These are phyloP conservation scores for Melospiza georgiana DNA, from an alignment of 2,113 vertebrate species.

Conservation along the genomic window DNA sequence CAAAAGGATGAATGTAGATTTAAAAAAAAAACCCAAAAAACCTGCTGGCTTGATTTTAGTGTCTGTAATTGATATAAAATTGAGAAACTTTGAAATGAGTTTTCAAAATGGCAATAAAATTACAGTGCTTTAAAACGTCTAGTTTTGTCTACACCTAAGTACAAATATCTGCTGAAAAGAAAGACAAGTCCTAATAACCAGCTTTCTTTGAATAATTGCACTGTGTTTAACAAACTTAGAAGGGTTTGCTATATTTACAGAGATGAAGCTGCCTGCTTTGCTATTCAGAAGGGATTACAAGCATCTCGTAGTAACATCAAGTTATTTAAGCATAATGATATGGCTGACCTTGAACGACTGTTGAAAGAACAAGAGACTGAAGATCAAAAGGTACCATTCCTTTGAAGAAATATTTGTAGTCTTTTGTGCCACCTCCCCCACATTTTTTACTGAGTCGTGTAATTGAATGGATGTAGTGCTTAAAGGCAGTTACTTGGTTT, in stretches of 20 bases:
- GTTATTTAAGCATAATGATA: constrained; percentile 96
- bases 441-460: not conserved
- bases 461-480: not conserved
- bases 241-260: constrained; percentile 69
- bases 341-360: constrained; percentile 90
- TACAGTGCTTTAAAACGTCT: not conserved
- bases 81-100: not conserved
- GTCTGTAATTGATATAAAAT: not conserved
- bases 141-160: not conserved
- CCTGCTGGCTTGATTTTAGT: not conserved
- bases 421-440: not conserved
- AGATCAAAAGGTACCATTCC: constrained; percentile 88
- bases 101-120: not conserved
- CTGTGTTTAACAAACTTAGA: not conserved
- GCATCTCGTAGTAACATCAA: constrained; percentile 95
- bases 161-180: not conserved
- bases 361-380: constrained; percentile 94
- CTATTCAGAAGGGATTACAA: constrained; percentile 96
- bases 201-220: not conserved
- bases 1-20: not conserved
- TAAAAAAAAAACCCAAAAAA: not conserved
- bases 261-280: constrained; percentile 94
- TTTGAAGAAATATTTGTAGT: constrained; percentile 43
- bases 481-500: not conserved
- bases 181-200: not conserved